Conservation (phyloP, 2,888 invertebrate genomes). For the Xanthia icteritia region DNA sequence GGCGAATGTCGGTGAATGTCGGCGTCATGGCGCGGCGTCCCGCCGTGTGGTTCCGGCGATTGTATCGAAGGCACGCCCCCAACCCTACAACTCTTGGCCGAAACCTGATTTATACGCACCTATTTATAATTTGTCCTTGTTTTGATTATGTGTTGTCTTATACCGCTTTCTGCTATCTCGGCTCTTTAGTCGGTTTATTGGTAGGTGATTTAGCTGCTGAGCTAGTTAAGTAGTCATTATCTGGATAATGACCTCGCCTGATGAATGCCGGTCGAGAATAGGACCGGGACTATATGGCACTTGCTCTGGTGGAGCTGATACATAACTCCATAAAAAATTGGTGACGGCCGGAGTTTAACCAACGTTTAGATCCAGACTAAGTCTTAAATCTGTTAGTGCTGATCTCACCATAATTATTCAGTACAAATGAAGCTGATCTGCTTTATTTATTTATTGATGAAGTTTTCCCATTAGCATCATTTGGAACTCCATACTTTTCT, state of each 20-base stretch:
- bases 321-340: not conserved
- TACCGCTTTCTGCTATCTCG: not conserved
- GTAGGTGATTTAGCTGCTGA: not conserved
- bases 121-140: constrained; percentile 64
- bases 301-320: not conserved
- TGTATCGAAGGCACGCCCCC: constrained; percentile 79
- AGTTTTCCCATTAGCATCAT: not conserved
- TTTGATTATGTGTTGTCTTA: constrained; percentile 48
- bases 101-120: constrained; percentile 71
- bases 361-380: not conserved
- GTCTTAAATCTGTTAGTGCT: not conserved
- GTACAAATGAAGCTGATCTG: not conserved
- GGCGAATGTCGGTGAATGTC: constrained; percentile 60
- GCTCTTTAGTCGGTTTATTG: not conserved
- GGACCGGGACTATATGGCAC: not conserved
- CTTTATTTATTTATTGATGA: not conserved
- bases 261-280: not conserved
- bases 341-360: too few species aligned
- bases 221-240: not conserved
- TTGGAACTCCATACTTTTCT: not conserved
- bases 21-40: constrained; percentile 73
- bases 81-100: constrained; percentile 65
- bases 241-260: not conserved
- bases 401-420: not conserved
- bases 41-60: constrained; percentile 86